Base-by-base conservation (phyloP, 1,140 invertebrate species). In the Drosophila yakuba region DNA sequence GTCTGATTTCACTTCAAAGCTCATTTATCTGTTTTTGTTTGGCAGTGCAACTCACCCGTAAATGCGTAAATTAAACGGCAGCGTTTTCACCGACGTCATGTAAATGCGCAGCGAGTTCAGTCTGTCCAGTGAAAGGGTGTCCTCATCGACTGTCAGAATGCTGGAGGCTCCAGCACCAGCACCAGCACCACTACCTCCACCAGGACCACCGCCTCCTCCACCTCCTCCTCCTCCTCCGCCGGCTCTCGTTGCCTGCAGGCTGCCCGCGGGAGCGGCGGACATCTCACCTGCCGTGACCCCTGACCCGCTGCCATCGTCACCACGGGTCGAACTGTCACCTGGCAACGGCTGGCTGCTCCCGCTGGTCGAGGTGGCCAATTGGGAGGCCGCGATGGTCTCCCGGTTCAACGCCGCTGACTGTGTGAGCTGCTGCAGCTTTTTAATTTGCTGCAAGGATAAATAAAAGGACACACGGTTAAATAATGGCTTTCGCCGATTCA, bases 331-430 rank as follows among this genome's bases (percentile, higher is more conserved):
- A 55, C 63, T 81, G 61, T 80, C 79, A 74, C 71, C 77, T 58
- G 66, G 55, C 39, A 68, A 67, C 28, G 67, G 58, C 55, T 86
- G 82, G 28, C 54, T 47, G 63, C 41, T 62, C 54, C 83, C 72
- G 32, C 89, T 75, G 48, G 90, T 92, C 72, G 91, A 92, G 74
- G 91, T 92, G 73, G 91, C 91, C 85, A 92, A 90, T 82, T 92
- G 91, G 55, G 91, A 92, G 61, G 91, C 91, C 74, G 91, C 91
- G 72, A 92, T 92, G 79, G 91, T 92, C 88, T 92, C 92, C 58
- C 91, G 84, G 72, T 92, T 92, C 63, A 92, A 62, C 28, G 92
- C 88, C 63, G 92, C 92, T 47, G 88, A 92, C 80, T 92, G 91
- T 66, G 92, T 92, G 56, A 92, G 80, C 66, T 90, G 78, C 78